Evolutionary conservation across 2,797 vertebrate genomes (phyloP), one percentile per base, ranked within the genome.

Genomic region (Diplodus puntazzo): DNA sequence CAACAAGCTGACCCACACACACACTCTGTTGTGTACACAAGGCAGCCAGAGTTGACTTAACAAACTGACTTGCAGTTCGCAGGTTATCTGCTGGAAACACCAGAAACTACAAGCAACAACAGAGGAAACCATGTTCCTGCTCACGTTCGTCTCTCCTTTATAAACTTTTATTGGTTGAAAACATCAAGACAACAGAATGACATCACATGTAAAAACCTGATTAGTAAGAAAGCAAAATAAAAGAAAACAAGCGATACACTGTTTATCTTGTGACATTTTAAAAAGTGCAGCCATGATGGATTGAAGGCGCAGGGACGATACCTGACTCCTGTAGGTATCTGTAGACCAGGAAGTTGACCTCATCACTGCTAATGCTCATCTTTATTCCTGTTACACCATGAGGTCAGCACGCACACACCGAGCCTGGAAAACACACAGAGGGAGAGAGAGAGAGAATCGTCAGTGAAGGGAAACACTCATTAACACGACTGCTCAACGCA

Each of bases 321-420:
- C 98, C 98, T 95, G 98, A 99, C 96, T 99, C 98, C 95, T 99
- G 98, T 93, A 99, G 97, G 95, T 99, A 99, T 98, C 98, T 98
- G 97, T 99, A 99, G 95, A 99, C 98, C 97, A 99, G 95, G 96
- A 99, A 99, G 96, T 99, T 99, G 96, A 99, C 98, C 96, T 99
- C 98, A 99, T 99, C 98, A 96, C 98, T 99, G 97, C 98, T 99
- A 97, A 99, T 99, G 97, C 98, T 99, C 98, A 99, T 99, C 96
- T 99, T 99, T 98, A 98, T 95, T 96, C 97, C 95, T 95, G 97
- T 99, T 98, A 98, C 97, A 99, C 98, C 98, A 99, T 99, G 97
- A 98, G 98, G 97, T 97, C 97, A 97, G 97, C 96, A 97, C 96
- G 94, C 95, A 97, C 96, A 96, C 92, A 85, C 95, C 91, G 94